phyloP scores from a whole-genome alignment of 2,113 vertebrate species.

The Cottus gobio region DNA sequence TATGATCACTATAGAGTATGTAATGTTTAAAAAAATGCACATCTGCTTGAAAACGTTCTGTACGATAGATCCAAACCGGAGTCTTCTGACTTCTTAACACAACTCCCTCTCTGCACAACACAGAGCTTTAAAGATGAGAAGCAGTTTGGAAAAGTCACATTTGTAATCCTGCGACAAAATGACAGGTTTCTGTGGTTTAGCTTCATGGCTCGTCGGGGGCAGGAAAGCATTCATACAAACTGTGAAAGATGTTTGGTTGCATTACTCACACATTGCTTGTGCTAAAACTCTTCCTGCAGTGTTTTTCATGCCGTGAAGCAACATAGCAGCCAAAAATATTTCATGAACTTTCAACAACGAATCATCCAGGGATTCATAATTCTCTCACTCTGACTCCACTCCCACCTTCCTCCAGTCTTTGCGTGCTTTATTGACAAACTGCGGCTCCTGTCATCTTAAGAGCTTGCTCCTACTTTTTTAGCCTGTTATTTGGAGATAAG shows the following conservation, averaged over 20 bases:
- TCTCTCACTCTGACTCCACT: slow-evolving; percentile 21
- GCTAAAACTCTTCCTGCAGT: slow-evolving; percentile 17
- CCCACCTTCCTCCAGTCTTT: slow-evolving; percentile 15
- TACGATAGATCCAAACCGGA: slow-evolving; percentile 21
- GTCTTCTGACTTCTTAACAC: slow-evolving; percentile 1
- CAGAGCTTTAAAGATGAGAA: slow-evolving; percentile 37
- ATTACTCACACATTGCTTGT: slow-evolving; percentile 26
- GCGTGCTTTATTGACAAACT: slow-evolving; percentile 38
- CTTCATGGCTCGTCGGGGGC: slow-evolving; percentile 14
- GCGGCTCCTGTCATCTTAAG: slow-evolving; percentile 51
- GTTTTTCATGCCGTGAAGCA: slow-evolving; percentile 10
- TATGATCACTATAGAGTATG: neutral
- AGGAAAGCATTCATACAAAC: slow-evolving; percentile 1
- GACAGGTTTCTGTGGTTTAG: slow-evolving; percentile 54
- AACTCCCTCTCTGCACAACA: neutral
- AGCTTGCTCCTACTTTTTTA: slow-evolving; percentile 46
- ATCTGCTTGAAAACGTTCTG: slow-evolving; percentile 40
- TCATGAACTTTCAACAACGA: slow-evolving; percentile 17
- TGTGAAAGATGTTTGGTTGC: neutral
- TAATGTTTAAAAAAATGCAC: slow-evolving; percentile 28
- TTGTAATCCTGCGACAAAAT: slow-evolving; percentile 42
- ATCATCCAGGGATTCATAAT: slow-evolving; percentile 38
- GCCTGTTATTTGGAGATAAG: slow-evolving; percentile 57
- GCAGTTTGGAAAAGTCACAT: slow-evolving; percentile 47
- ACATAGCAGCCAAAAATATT: slow-evolving; percentile 34